Conservation (phyloP, 2,888 invertebrate genomes). For the Netelia fuscicornis region DNA sequence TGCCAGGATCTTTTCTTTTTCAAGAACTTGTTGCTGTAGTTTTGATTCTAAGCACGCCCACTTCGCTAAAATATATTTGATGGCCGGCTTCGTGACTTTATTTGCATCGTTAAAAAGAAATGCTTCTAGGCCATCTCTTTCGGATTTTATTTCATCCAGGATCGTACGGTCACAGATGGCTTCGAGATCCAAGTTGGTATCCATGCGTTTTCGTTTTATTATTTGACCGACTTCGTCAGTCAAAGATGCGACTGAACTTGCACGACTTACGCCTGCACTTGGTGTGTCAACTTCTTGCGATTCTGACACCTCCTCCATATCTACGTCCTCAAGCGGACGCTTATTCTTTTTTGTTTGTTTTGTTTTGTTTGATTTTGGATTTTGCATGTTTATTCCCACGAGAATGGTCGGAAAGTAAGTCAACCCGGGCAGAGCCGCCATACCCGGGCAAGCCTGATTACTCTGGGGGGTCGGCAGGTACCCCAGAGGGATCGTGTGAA, state of each 20-base stretch:
- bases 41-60: neutral
- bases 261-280: neutral
- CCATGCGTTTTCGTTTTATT: too few species aligned
- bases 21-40: neutral
- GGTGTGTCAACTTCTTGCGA: neutral
- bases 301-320: neutral
- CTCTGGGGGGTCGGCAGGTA: neutral
- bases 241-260: too few species aligned
- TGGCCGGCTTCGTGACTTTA: neutral
- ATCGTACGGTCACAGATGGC: too few species aligned
- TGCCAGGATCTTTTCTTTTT: too few species aligned
- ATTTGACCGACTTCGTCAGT: too few species aligned
- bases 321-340: neutral
- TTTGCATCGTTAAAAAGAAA: neutral
- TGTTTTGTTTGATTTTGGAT: neutral
- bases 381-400: neutral
- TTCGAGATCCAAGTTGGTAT: too few species aligned
- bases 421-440: constrained; percentile 11
- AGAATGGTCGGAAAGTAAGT: neutral
- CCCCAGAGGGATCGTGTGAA: neutral
- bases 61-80: neutral
- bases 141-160: neutral
- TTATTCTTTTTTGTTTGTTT: neutral
- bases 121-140: neutral
- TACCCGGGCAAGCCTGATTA: neutral